Conservation (phyloP, 2,797 vertebrate species). For the Artibeus lituratus region DNA sequence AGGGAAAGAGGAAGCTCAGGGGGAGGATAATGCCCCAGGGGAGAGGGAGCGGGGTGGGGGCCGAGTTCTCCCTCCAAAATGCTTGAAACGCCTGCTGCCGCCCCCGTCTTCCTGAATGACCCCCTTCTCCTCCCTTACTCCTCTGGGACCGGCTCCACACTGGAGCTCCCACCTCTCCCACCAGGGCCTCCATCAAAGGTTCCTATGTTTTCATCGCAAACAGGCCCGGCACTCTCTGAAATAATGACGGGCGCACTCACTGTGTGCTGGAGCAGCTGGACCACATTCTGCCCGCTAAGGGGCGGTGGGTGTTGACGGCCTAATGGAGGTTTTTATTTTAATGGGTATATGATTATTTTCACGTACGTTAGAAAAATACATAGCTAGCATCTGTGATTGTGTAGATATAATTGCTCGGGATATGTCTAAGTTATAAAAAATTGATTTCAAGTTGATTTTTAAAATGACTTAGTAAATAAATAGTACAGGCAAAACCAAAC, state of each 20-base stretch:
- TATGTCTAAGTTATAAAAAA: neutral
- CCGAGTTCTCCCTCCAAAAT: neutral
- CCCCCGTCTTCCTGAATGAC: neutral
- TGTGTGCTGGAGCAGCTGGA: neutral
- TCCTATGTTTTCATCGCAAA: neutral
- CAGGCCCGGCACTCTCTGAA: neutral
- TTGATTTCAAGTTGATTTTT: neutral
- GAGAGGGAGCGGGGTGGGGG: neutral
- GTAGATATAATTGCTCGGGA: neutral
- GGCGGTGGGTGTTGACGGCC: neutral
- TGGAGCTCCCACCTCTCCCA: neutral
- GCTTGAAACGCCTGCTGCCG: neutral
- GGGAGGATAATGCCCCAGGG: neutral
- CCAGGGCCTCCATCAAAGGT: neutral
- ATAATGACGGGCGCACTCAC: neutral
- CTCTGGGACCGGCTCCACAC: neutral
- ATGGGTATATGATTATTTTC: neutral
- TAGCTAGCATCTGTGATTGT: neutral
- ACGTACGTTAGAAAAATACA: neutral
- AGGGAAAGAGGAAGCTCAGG: slow-evolving; percentile 38
- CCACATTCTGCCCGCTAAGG: neutral
- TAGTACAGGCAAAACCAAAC: neutral
- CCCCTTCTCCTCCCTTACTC: neutral
- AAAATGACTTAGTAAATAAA: neutral
- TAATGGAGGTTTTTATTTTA: neutral